Conservation (phyloP, 2,888 invertebrate genomes). For the Cremastinae sp. region DNA sequence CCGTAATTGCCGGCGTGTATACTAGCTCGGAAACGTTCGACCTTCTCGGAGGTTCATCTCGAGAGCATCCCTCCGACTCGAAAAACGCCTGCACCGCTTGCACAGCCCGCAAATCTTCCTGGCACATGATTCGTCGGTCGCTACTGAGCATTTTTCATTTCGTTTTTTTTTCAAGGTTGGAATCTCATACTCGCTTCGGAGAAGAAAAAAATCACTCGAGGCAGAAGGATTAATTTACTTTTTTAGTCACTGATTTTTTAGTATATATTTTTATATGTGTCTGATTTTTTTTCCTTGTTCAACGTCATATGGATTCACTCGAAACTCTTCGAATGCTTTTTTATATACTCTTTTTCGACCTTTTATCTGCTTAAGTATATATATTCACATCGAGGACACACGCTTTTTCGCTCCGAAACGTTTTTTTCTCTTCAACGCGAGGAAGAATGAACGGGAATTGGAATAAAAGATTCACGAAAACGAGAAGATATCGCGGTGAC, state of each 20-base stretch:
- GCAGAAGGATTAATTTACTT: no score
- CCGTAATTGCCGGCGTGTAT: slow-evolving; percentile 35
- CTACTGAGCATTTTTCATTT: slow-evolving; percentile 24
- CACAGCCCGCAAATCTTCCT: slow-evolving; percentile 39
- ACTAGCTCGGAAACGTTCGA: no score
- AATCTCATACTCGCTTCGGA: neutral
- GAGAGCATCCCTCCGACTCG: neutral
- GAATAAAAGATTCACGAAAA: slow-evolving; percentile 35
- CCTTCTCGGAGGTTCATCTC: neutral
- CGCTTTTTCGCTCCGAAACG: neutral
- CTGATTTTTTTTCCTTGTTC: neutral
- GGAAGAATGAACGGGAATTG: neutral
- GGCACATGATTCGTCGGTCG: slow-evolving; percentile 50
- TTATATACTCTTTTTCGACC: slow-evolving; percentile 25
- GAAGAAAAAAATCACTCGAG: no score
- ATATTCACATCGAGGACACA: slow-evolving; percentile 12
- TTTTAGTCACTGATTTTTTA: no score
- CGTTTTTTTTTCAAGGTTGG: neutral
- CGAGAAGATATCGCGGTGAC: slow-evolving; percentile 25
- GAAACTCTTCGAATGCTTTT: slow-evolving; percentile 32
- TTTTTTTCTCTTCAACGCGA: neutral
- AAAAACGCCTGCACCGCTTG: slow-evolving; percentile 3
- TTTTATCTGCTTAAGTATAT: slow-evolving; percentile 37
- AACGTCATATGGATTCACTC: slow-evolving; percentile 52
- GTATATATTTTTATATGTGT: slow-evolving; percentile 4